phyloP scores from a whole-genome alignment of 1,140 invertebrate species.

The Sminthurinus signatus region DNA sequence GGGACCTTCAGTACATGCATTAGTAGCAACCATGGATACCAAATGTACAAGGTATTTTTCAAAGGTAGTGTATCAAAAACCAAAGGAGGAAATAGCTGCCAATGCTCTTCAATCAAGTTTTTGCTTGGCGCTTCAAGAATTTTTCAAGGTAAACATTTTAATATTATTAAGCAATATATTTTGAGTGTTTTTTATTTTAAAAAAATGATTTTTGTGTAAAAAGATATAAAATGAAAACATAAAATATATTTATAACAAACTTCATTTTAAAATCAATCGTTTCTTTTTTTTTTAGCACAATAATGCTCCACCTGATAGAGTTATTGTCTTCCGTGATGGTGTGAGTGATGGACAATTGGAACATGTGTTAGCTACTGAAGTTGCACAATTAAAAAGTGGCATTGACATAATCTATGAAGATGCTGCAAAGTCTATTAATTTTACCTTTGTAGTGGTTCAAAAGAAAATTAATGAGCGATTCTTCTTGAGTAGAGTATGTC shows the following conservation, averaged over 20 bases:
- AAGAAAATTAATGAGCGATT: slow-evolving; percentile 73
- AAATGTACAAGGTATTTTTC: slow-evolving; percentile 71
- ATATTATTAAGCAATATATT: no score
- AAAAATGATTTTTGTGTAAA: no score
- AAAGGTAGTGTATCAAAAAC: slow-evolving; percentile 59
- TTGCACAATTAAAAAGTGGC: slow-evolving; percentile 62
- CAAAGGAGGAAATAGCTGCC: slow-evolving; percentile 55
- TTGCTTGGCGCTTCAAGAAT: no score
- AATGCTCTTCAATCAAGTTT: no score
- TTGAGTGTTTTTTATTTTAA: no score
- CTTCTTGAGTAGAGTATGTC: slow-evolving; percentile 21
- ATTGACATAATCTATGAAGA: slow-evolving; percentile 51
- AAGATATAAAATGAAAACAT: no score
- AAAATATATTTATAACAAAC: no score
- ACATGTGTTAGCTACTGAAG: slow-evolving; percentile 63
- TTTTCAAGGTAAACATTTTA: no score
- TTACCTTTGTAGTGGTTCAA: slow-evolving; percentile 78
- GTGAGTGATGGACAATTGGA: slow-evolving; percentile 81
- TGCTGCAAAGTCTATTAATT: slow-evolving; percentile 55
- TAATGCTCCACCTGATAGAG: slow-evolving; percentile 56
- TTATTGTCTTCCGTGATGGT: slow-evolving; percentile 86
- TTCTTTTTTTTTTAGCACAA: no score
- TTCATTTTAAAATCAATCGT: no score
- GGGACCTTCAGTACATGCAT: slow-evolving; percentile 58
- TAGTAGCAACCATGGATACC: slow-evolving; percentile 75